These are phyloP conservation scores for Caranx melampygus DNA, from an alignment of 2,113 vertebrate species.

Conservation along the genomic window DNA sequence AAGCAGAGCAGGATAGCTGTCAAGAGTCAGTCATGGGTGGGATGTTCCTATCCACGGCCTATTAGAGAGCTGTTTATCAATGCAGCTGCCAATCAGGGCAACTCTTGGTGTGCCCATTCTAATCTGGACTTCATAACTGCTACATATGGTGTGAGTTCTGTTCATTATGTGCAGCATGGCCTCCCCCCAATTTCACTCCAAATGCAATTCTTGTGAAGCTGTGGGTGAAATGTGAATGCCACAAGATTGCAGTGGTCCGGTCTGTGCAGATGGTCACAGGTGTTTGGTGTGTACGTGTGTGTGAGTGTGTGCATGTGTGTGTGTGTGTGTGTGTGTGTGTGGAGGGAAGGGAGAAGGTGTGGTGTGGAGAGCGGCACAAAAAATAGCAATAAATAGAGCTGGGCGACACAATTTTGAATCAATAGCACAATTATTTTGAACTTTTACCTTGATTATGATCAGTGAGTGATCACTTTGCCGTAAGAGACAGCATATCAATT, in stretches of 20 bases:
- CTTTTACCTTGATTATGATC: no score
- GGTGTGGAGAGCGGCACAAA: conserved; percentile 12
- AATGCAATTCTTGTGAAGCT: conserved; percentile 61
- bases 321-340: conserved; percentile 1
- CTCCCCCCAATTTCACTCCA: conserved; percentile 23
- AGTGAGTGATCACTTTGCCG: no score
- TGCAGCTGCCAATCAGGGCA: conserved; percentile 73
- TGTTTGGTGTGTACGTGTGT: conserved; percentile 29
- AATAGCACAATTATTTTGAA: no score
- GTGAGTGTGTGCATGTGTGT: neutral
- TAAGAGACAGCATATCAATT: no score
- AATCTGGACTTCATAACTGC: conserved; percentile 76
- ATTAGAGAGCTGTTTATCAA: conserved; percentile 81
- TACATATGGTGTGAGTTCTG: conserved; percentile 71
- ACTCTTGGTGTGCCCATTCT: conserved; percentile 66
- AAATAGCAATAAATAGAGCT: neutral
- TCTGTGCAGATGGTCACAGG: conserved; percentile 31
- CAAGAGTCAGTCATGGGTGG: conserved; percentile 79
- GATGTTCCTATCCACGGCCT: conserved; percentile 74
- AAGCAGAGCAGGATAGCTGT: conserved; percentile 73
- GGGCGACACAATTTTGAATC: no score
- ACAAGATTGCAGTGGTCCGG: conserved; percentile 40
- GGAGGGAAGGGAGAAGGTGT: neutral
- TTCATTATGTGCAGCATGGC: conserved; percentile 71
- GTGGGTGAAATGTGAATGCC: conserved; percentile 59